Evolutionary conservation across 1,140 invertebrate genomes (phyloP), one percentile per base, ranked within the genome.

Genomic region (Vanessa atalanta): DNA sequence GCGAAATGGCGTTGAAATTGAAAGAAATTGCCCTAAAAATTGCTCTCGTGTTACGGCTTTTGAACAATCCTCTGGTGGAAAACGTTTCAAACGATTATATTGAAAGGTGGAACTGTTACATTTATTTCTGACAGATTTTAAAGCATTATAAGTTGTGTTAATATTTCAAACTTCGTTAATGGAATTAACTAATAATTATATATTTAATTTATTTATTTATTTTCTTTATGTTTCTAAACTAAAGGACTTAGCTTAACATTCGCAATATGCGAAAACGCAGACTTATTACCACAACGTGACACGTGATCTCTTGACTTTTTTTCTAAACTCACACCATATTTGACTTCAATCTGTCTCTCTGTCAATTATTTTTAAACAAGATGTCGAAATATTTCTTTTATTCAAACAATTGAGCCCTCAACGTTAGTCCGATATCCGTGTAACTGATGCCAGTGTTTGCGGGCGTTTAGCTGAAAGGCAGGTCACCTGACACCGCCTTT

Each of bases 401-500:
- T 16, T 16, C n/a, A 53, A 53, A 53, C 51, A 53, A 53, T n/a
- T 15, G 15, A 53, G 15, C n/a, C 51, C 51, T 53, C 9, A 53
- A 9, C 15, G 37, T 26, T 60, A 12, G 23, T 12, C 23, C 20
- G 55, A 26, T 26, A 60, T 11, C 16, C 63, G 55, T 53, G 72
- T 73, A 77, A 77, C 67, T 43, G 71, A 77, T 71, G 64, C 68
- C 67, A 31, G 57, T 72, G 60, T 70, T 69, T 53, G 57, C 72
- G 4, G 26, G 47, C 60, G 76, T 76, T 78, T 53, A 53, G 63
- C 71, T 76, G 76, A 75, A 26, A 67, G 51, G 72, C 79, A 53
- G 50, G 75, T 65, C 76, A 82, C 64, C 64, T 72, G 78, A 82
- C 70, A 80, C 80, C 73, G 78, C 78, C 83, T 85, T 85, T 85